Conservation (phyloP, 2,113 vertebrate genomes). For the Ctenomys sociabilis region DNA sequence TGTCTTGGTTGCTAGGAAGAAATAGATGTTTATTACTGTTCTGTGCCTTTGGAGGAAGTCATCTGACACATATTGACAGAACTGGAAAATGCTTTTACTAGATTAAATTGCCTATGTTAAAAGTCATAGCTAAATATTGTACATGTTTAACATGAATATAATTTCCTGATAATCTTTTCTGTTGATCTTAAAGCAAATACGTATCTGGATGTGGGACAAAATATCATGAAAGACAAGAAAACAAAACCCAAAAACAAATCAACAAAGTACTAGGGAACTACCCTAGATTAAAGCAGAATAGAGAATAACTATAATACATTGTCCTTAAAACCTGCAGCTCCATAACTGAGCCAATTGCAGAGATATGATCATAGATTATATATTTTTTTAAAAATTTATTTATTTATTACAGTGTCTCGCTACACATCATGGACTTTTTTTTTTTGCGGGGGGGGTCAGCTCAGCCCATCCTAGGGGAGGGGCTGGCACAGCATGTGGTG, state of each 20-base stretch:
- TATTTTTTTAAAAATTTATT: no score
- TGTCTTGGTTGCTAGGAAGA: conserved; percentile 44
- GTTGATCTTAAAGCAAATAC: background rate
- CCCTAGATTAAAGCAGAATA: background rate
- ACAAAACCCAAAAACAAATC: background rate
- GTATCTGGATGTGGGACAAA: background rate
- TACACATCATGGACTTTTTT: no score
- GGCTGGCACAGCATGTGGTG: no score
- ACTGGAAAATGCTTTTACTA: conserved; percentile 35
- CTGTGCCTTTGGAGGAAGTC: conserved; percentile 48
- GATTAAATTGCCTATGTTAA: background rate
- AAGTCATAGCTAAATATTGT: conserved; percentile 1
- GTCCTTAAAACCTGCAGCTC: background rate
- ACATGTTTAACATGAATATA: background rate
- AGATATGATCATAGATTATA: no score
- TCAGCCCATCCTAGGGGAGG: no score
- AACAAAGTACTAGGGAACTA: background rate
- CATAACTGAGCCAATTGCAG: no score
- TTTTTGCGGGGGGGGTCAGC: no score
- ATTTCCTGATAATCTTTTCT: background rate
- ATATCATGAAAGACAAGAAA: conserved; percentile 8
- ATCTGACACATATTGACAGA: conserved; percentile 22
- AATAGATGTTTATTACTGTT: conserved; percentile 28
- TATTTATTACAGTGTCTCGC: no score
- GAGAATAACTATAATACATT: background rate